Evolutionary conservation across 1,140 invertebrate species (phyloP).

Genomic region (Drosophila lini): DNA sequence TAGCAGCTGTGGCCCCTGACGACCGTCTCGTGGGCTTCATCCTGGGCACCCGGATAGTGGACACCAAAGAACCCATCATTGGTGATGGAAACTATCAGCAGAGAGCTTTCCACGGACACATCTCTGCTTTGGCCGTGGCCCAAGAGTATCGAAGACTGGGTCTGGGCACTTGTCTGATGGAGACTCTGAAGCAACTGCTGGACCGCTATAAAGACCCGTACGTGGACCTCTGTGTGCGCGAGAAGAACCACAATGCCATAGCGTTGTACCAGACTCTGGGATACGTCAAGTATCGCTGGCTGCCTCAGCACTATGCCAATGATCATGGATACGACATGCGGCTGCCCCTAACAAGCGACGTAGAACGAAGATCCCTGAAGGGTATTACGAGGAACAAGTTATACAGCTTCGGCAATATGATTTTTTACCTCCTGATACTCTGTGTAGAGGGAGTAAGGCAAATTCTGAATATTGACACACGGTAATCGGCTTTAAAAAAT

Average conservation of each 20-base stretch:
- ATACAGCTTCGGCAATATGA: background rate
- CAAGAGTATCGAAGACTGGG: slow-evolving; percentile 45
- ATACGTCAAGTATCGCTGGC: slow-evolving; percentile 30
- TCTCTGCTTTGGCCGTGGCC: slow-evolving; percentile 43
- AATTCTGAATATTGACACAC: background rate
- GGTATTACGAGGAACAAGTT: background rate
- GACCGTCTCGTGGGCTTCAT: slow-evolving; percentile 35
- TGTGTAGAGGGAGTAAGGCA: background rate
- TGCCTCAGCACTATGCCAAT: slow-evolving; percentile 31
- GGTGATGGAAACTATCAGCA: background rate
- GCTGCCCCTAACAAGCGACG: slow-evolving; percentile 36
- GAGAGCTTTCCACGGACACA: slow-evolving; percentile 38
- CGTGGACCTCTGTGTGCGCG: slow-evolving; percentile 48
- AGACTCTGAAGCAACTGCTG: slow-evolving; percentile 2
- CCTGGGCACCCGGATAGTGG: slow-evolving; percentile 8
- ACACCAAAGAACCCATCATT: background rate
- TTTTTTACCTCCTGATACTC: slow-evolving; percentile 9
- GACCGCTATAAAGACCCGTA: slow-evolving; percentile 23
- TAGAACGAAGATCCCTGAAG: slow-evolving; percentile 17
- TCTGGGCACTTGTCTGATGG: slow-evolving; percentile 32
- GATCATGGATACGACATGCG: slow-evolving; percentile 63
- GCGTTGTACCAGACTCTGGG: slow-evolving; percentile 47
- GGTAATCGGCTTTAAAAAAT: background rate
- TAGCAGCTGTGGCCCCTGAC: slow-evolving; percentile 31
- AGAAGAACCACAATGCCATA: slow-evolving; percentile 32